Evolutionary conservation across 1,140 invertebrate species (phyloP).

Genomic region (Tyrophagus putrescentiae): DNA sequence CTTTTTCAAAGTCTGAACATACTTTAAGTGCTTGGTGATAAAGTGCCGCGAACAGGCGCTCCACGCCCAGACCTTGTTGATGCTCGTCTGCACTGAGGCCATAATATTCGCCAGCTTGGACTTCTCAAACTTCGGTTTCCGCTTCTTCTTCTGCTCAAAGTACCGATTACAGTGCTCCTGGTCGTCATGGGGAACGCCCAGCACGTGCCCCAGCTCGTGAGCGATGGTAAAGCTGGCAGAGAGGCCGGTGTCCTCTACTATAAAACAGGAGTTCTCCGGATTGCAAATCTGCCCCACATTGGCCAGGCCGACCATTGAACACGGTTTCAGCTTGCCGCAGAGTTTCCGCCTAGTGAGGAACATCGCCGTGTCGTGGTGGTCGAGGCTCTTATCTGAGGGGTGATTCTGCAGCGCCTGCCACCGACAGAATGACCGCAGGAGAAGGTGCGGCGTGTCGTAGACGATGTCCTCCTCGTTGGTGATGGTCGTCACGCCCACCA

Average conservation of each 20-base stretch:
- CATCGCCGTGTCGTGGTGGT: conserved; percentile 55
- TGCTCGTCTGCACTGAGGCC: conserved; percentile 59
- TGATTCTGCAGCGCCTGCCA: conserved; percentile 48
- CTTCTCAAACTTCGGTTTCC: neutral
- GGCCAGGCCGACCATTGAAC: conserved; percentile 63
- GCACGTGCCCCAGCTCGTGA: conserved; percentile 80
- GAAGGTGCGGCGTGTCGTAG: conserved; percentile 39
- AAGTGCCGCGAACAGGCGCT: conserved; percentile 66
- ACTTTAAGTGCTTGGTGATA: conserved; percentile 75
- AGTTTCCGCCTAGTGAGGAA: conserved; percentile 53
- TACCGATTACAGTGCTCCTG: conserved; percentile 46
- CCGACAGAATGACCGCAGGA: conserved; percentile 52
- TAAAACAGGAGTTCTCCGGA: conserved; percentile 55
- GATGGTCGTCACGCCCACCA: conserved; percentile 50
- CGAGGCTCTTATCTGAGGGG: conserved; percentile 34
- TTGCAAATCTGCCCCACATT: conserved; percentile 68
- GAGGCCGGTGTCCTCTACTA: conserved; percentile 77
- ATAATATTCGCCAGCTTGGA: conserved; percentile 42
- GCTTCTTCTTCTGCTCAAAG: conserved; percentile 26
- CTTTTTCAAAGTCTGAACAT: conserved; percentile 35
- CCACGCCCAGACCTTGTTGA: conserved; percentile 78
- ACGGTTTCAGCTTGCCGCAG: conserved; percentile 51
- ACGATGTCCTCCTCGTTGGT: conserved; percentile 19
- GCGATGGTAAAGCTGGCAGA: conserved; percentile 83
- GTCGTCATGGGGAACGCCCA: conserved; percentile 80